Evolutionary conservation across 2,888 invertebrate species (phyloP), one percentile per base, ranked within the genome.

Genomic region (Zygaena filipendulae): DNA sequence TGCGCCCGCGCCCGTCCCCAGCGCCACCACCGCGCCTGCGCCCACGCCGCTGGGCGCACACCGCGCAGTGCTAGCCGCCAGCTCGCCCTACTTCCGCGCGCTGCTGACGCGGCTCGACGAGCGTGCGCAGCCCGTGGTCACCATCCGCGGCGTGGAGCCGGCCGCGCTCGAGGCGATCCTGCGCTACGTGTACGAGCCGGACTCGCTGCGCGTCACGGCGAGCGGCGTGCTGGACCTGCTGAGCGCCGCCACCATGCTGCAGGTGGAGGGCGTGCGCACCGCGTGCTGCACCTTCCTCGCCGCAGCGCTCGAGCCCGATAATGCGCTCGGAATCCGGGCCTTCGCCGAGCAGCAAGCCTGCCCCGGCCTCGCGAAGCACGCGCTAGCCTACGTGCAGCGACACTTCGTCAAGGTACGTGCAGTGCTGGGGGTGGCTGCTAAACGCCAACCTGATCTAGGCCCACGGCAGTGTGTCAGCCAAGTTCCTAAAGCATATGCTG

Each of bases 331-430:
- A 36, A 96, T 97, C 55, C 84, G 93, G 43, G 93, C 95, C 37
- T 97, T 97, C 81, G 96, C 97, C 29, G 97, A 97, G 64, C 83
- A 96, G 46, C 96, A 97, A 71, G 92, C 94, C 13, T 97, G 97
- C 75, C 67, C 88, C 24, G 95, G 95, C 52, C 83, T 97, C 18
- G 74, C 89, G 25, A 83, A 84, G 32, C 87, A 87, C 64, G 93
- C 96, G 6, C 88, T 90, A 49, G 85, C 87, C 30, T 97, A 91
- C 72, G 88, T 94, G 29, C 92, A 96, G 70, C 89, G 90, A 52
- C 95, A 96, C 84, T 95, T 95, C 72, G 87, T 88, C 86, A 92
- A 82, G 83, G 85, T 69, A 25, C n/a, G n/a, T n/a, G n/a, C n/a
- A n/a, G n/a, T n/a, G n/a, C n/a, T n/a, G n/a, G n/a, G n/a, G n/a